Conservation (phyloP, 2,113 vertebrate species). For the Coptodon rendalli region DNA sequence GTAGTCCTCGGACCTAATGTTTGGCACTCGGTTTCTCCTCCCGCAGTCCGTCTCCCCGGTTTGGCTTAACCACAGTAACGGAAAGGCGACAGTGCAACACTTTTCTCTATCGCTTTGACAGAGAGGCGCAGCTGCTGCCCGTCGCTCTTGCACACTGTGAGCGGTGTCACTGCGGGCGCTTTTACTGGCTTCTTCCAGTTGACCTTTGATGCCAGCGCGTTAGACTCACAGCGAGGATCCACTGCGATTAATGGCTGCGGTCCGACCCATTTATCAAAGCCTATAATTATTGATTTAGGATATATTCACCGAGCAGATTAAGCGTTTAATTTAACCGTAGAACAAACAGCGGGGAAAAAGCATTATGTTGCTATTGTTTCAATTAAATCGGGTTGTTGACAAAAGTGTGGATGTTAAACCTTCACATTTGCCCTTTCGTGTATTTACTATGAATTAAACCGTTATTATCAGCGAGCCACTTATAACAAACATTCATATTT, state of each 20-base stretch:
- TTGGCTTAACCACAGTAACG: not conserved
- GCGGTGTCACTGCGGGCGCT: not conserved
- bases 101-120: constrained; percentile 1
- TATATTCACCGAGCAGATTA: not conserved
- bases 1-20: not conserved
- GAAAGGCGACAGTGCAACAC: not conserved
- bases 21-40: not conserved
- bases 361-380: not conserved
- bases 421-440: not conserved
- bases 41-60: not conserved
- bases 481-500: not conserved
- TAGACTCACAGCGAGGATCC: not conserved
- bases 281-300: not conserved
- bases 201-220: constrained; percentile 17
- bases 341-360: not conserved
- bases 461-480: not conserved
- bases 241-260: not conserved
- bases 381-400: not conserved
- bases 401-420: not conserved
- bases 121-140: constrained; percentile 69
- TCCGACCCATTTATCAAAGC: not conserved
- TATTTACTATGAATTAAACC: not conserved
- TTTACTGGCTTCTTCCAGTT: constrained; percentile 1
- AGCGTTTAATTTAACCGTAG: not conserved
- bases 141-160: not conserved